phyloP scores from a whole-genome alignment of 2,113 vertebrate genomes.

The Tonatia bakeri region DNA sequence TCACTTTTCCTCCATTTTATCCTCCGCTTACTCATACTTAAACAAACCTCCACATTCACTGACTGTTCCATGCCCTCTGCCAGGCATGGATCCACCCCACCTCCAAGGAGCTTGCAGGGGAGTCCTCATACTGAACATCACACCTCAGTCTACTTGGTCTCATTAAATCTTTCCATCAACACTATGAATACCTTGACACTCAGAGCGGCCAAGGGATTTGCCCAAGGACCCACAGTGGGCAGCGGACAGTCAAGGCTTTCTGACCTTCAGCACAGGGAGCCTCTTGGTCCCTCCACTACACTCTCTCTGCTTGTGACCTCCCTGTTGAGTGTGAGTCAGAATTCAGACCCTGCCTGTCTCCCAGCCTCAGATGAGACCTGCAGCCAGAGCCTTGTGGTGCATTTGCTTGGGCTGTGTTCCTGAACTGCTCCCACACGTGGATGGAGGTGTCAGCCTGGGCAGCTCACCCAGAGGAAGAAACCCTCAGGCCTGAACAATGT shows the following conservation, averaged over 20 bases:
- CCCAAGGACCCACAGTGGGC: not conserved
- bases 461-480: not conserved
- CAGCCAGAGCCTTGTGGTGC: constrained; percentile 37
- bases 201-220: not conserved
- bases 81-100: not conserved
- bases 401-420: not conserved
- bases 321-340: constrained; percentile 15
- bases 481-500: not conserved
- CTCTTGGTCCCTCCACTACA: not conserved
- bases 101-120: not conserved
- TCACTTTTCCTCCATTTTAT: not conserved
- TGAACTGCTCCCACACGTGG: not conserved
- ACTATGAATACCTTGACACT: not conserved
- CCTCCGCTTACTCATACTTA: not conserved
- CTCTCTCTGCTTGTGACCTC: not conserved
- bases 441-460: not conserved
- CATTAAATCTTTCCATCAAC: not conserved
- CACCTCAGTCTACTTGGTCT: not conserved
- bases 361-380: not conserved
- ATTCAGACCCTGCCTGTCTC: constrained; percentile 15
- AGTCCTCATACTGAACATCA: not conserved
- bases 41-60: not conserved
- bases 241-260: not conserved
- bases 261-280: not conserved
- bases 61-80: not conserved